Evolutionary conservation across 1,140 invertebrate species (phyloP), one percentile per base, ranked within the genome.

Genomic region (Tetramorium alpestre): DNA sequence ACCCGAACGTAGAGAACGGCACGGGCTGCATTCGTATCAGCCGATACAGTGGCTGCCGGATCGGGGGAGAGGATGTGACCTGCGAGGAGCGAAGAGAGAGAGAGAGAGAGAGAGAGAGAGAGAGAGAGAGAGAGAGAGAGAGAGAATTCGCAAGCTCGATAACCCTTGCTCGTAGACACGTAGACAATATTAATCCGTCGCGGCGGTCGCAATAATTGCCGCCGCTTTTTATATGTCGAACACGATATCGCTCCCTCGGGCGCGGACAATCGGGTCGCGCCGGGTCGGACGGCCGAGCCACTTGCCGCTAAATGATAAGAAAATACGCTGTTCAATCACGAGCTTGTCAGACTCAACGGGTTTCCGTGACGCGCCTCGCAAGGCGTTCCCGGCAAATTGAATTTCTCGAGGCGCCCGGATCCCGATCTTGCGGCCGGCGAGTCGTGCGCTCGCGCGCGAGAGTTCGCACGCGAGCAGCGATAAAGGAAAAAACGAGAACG

Each of bases 331-430:
- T 70, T 81, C 77, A 72, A 87, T 84, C 85, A 87, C 77, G 85
- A 84, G 33, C 54, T 60, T 82, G 80, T 62, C 60, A 85, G 80
- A 49, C 56, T 73, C 69, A 85, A 3, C 78, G 69, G 65, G 77
- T 84, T 91, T 91, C 70, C 89, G 87, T 87, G 89, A 90, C 89
- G 87, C 89, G 89, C 89, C 67, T 65, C 87, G 56, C 64, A 76
- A 75, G 41, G 72, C 67, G 41, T 65, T 86, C 64, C 81, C 78
- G 56, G 73, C 89, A 91, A 90, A 91, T 91, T 91, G 64, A 91
- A 91, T 91, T 90, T 91, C 89, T 86, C 87, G 49, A 70, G 54
- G 70, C 60, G 25, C 33, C 72, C 69, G 75, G 75, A 86, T 81
- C 81, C 70, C 58, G 54, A 58, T 64, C 13, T 81, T 47, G 38